phyloP scores from a whole-genome alignment of 2,888 invertebrate genomes.

The Lithophane leautieri region DNA sequence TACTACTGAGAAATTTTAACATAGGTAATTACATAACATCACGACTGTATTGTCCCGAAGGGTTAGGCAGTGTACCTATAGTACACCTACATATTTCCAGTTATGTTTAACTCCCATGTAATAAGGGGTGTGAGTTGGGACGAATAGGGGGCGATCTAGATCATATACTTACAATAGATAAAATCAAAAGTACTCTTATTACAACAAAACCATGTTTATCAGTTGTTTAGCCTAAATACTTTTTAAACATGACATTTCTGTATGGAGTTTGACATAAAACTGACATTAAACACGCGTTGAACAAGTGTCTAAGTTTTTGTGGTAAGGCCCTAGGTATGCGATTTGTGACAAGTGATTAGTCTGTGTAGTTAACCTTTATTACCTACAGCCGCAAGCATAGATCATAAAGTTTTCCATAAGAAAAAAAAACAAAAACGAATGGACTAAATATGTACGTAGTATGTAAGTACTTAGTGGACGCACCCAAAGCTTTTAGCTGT shows the following conservation, averaged over 20 bases:
- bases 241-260: too few species aligned
- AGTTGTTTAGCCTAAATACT: too few species aligned
- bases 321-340: not conserved
- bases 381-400: not conserved
- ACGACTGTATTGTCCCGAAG: too few species aligned
- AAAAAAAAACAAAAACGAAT: constrained; percentile 14
- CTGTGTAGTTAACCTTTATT: not conserved
- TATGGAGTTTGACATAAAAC: too few species aligned
- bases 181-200: not conserved
- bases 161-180: not conserved
- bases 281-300: too few species aligned
- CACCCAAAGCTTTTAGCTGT: constrained; percentile 5
- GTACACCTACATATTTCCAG: not conserved
- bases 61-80: too few species aligned
- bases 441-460: too few species aligned
- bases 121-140: not conserved
- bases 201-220: too few species aligned
- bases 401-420: not conserved
- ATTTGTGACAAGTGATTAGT: not conserved
- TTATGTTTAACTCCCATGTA: not conserved
- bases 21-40: too few species aligned
- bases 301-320: too few species aligned
- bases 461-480: too few species aligned
- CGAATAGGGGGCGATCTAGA: not conserved
- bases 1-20: too few species aligned